Percentiles rank a stretch among this genome's conserved stretches.
These are phyloP conservation scores for Alosa sapidissima DNA, from an alignment of 2,797 vertebrate genomes.

Conservation along the genomic window DNA sequence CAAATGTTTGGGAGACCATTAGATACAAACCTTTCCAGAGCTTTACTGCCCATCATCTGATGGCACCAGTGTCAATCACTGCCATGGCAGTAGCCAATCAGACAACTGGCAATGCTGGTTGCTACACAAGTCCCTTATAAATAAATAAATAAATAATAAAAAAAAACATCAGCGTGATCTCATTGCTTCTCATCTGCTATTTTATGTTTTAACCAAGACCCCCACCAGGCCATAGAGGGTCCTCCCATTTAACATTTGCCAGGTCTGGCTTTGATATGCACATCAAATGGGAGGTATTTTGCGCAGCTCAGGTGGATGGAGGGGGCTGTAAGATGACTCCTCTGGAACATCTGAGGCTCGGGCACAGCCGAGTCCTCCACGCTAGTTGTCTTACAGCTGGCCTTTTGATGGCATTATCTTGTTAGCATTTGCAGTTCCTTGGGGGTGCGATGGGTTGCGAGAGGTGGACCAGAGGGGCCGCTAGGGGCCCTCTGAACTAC, in stretches of 20 bases:
- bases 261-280: conserved; percentile 27
- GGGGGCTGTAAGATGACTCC: conserved; percentile 27
- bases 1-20: no score
- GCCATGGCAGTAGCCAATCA: no score
- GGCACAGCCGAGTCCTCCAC: conserved; percentile 18
- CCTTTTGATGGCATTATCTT: conserved; percentile 60
- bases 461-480: conserved; percentile 29
- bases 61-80: no score
- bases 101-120: no score
- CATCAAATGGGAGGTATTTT: conserved; percentile 46
- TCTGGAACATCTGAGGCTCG: conserved; percentile 28
- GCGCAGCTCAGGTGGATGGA: conserved; percentile 26
- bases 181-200: conserved; percentile 23
- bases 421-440: conserved; percentile 57
- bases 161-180: not conserved
- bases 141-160: not conserved
- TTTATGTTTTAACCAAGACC: conserved; percentile 21
- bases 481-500: conserved; percentile 37
- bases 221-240: conserved; percentile 27
- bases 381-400: conserved; percentile 26
- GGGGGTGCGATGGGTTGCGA: conserved; percentile 5
- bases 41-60: no score
- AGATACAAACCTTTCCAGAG: no score
- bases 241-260: conserved; percentile 17
- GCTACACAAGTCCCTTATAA: not conserved